A percentile compares a stretch with the other conserved stretches of the same genome.
These are phyloP conservation scores for Mus caroli DNA, from an alignment of 2,797 vertebrate genomes.

Conservation along the genomic window DNA sequence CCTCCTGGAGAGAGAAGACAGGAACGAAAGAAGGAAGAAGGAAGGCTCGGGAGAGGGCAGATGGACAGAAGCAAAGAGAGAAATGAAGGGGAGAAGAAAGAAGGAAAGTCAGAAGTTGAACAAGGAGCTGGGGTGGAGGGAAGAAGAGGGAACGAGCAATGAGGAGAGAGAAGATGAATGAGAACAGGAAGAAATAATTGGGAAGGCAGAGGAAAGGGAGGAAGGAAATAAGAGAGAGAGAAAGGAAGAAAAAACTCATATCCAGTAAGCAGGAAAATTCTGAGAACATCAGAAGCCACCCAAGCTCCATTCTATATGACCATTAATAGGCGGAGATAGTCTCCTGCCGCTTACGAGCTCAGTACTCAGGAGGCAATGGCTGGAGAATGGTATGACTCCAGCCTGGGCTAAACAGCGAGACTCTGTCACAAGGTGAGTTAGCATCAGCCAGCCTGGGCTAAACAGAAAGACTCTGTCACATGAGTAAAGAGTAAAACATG, in stretches of 20 bases:
- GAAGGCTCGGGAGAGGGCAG: rapidly evolving
- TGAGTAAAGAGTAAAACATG: too few relatives aligned
- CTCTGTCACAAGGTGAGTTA: background rate
- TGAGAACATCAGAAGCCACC: background rate
- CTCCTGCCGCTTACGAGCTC: background rate
- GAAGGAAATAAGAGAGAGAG: background rate
- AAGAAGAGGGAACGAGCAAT: too few relatives aligned
- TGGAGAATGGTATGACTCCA: background rate
- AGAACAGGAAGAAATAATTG: too few relatives aligned
- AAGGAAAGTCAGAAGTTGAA: too few relatives aligned
- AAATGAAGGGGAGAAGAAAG: rapidly evolving
- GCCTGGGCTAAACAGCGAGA: background rate
- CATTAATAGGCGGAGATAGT: slow-evolving; percentile 18
- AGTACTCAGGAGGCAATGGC: background rate
- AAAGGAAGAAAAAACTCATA: background rate
- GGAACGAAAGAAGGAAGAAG: rapidly evolving
- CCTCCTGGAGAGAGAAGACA: background rate
- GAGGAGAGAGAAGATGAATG: too few relatives aligned
- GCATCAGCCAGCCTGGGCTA: background rate
- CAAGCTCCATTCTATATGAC: background rate
- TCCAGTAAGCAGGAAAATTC: background rate
- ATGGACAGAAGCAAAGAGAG: background rate
- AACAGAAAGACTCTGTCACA: background rate
- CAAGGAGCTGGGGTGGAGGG: too few relatives aligned
- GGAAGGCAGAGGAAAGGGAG: too few relatives aligned